Percentiles rank a stretch among this genome's conserved stretches.
Conservation (phyloP, 1,140 invertebrate genomes). For the Drepana arcuata region DNA sequence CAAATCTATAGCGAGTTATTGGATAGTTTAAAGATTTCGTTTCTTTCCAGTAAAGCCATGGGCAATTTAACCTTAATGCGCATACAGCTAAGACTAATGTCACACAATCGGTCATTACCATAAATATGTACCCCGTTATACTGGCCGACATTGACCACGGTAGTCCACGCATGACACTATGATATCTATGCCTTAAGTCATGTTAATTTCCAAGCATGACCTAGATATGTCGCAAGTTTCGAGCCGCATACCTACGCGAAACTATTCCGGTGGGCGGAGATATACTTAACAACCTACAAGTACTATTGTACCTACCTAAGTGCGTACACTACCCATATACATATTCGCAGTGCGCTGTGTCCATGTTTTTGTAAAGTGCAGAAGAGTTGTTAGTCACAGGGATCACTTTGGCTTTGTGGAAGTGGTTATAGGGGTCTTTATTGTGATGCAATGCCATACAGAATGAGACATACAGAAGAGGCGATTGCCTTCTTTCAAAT, state of each 20-base stretch:
- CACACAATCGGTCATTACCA: conserved; percentile 39
- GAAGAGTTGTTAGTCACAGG: conserved; percentile 64
- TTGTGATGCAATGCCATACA: conserved; percentile 10
- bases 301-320: too few relatives aligned
- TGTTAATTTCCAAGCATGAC: conserved; percentile 30
- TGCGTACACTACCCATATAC: conserved; percentile 3
- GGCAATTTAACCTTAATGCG: conserved; percentile 17
- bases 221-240: conserved; percentile 33
- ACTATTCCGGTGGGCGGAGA: conserved; percentile 19
- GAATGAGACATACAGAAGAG: not conserved
- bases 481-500: not conserved
- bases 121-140: conserved; percentile 26
- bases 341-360: conserved; percentile 9
- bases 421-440: conserved; percentile 30
- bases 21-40: too few relatives aligned
- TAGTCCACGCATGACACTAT: conserved; percentile 15
- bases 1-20: too few relatives aligned
- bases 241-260: conserved; percentile 21
- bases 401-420: conserved; percentile 33
- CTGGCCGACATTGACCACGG: conserved; percentile 38
- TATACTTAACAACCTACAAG: conserved; percentile 13
- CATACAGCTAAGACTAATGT: conserved; percentile 18
- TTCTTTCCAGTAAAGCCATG: conserved; percentile 20
- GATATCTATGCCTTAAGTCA: conserved; percentile 26
- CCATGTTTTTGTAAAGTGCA: conserved; percentile 25